Evolutionary conservation across 1,140 invertebrate species (phyloP), one percentile per base, ranked within the genome.

Genomic region (Sarcophaga bullata): DNA sequence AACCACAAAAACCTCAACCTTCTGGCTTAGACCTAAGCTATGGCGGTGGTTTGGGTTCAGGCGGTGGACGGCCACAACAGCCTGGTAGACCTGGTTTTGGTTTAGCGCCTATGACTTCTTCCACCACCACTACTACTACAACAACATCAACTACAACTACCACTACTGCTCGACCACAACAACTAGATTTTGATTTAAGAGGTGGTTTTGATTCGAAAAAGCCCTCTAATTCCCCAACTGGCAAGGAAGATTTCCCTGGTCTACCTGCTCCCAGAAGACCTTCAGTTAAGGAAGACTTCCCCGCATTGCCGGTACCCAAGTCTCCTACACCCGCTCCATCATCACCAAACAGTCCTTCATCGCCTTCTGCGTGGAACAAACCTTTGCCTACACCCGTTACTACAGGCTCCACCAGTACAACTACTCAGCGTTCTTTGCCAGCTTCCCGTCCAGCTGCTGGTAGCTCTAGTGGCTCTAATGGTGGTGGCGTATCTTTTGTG

Each of bases 1-100:
- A 87, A 47, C 86, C 88, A 47, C 85, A 85, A 78, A 87, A 87
- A 13, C 82, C 85, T n/a, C 87, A 89, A 19, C 88, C 88, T 0
- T 87, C 84, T 13, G 86, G 86, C 46, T 87, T 85, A n/a, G 88
- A 89, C 49, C 83, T 89, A n/a, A 89, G 88, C 81, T 89, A 89
- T 81, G 85, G 85, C 0, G 86, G 87, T 9, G 86, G 86, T 4
- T 84, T n/a, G 17, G 49, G 25, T 25, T 76, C 72, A 4, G 78
- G 75, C 8, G 84, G 80, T 3, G 52, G 48, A n/a, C 50, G 47
- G 3, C 62, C 48, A 13, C 84, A 68, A 62, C 58, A 11, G 15
- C 76, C 76, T 82, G 83, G 76, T 37, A 84, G 85, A 19, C 87
- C 88, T 0, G 82, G 83, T 3, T 86, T 85, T 49, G 87, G 85